phyloP scores from a whole-genome alignment of 2,113 vertebrate species.

The Aspiorhynchus laticeps region DNA sequence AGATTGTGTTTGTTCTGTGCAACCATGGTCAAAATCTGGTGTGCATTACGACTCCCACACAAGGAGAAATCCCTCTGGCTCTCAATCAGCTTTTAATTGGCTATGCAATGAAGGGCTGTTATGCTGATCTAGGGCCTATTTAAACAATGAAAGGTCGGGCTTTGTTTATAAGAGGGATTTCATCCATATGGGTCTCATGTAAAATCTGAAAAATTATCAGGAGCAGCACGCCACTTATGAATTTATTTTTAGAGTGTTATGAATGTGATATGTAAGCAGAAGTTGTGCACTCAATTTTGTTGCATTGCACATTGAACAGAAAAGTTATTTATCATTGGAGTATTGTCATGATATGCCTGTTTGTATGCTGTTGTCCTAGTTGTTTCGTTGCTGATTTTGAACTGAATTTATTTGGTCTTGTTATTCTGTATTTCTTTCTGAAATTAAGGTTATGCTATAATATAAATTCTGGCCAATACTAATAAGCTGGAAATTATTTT shows the following conservation, averaged over 20 bases:
- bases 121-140: neutral
- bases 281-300: neutral
- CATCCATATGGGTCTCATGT: neutral
- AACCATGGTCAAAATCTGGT: neutral
- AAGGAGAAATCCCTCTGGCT: neutral
- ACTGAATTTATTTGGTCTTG: neutral
- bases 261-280: neutral
- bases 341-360: neutral
- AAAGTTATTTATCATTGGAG: neutral
- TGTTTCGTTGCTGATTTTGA: neutral
- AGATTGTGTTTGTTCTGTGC: neutral
- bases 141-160: neutral
- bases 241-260: neutral
- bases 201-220: neutral
- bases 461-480: neutral
- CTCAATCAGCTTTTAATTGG: constrained; percentile 2
- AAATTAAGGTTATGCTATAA: neutral
- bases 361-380: neutral
- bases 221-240: neutral
- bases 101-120: neutral
- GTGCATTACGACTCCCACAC: constrained; percentile 4
- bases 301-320: neutral
- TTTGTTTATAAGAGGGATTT: constrained; percentile 1
- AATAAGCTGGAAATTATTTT: neutral
- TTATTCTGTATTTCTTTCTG: neutral